Evolutionary conservation across 2,888 invertebrate genomes (phyloP), one percentile per base, ranked within the genome.

Genomic region (Cremastobaeus sp.): DNA sequence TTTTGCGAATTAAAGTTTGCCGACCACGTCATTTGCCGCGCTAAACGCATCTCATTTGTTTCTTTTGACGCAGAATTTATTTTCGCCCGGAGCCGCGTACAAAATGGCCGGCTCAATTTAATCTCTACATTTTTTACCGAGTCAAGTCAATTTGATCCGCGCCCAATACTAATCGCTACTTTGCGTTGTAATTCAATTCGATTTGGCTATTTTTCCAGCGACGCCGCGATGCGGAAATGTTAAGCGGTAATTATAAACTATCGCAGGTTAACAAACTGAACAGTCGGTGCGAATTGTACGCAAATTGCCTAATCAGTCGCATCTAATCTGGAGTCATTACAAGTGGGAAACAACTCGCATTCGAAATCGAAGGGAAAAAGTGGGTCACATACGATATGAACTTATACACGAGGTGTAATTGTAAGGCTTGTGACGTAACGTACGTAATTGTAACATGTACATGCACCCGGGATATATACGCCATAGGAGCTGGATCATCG

Each of bases 361-460:
- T n/a, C n/a, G n/a, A n/a, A n/a, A n/a, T n/a, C n/a, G n/a, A n/a
- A n/a, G n/a, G n/a, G n/a, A 39, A 48, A 70, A 30, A 55, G 20
- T 55, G 35, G 47, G 48, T 35, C 41, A 32, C 41, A 14, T 8
- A 9, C 28, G 64, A 64, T 71, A 64, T 43, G 28, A 25, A 34
- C 37, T 57, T 57, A 64, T n/a, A n/a, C 64, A 57, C 48, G 57
- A 59, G 45, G 39, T 65, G 71, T 71, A 79, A 78, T 78, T 79
- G 79, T 82, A 78, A 77, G 81, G 78, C 80, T 79, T 81, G 80
- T 84, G 83, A 85, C 82, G 84, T 84, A 84, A 85, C 83, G 81
- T 80, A 79, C 84, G 85, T 85, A 86, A 86, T 86, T 86, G 85
- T 86, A 81, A 80, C 80, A 79, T 81, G 85, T 85, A 84, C 85